phyloP scores from a whole-genome alignment of 1,140 invertebrate genomes.

The Apis florea region DNA sequence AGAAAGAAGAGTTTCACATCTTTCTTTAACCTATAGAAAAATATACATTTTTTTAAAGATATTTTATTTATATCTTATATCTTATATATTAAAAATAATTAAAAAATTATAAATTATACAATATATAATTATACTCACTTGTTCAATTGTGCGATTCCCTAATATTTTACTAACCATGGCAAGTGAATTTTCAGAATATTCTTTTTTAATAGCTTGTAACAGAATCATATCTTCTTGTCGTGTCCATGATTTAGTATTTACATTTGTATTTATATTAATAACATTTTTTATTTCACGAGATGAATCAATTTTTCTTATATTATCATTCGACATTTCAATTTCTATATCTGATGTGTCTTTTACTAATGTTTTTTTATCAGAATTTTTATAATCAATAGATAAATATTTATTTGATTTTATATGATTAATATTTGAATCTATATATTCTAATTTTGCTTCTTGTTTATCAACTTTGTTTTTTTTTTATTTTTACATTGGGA shows the following conservation, averaged over 20 bases:
- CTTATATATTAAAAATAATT: background rate
- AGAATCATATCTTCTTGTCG: conserved; percentile 77
- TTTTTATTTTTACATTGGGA: conserved; percentile 67
- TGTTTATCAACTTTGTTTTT: conserved; percentile 71
- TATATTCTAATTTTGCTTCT: conserved; percentile 61
- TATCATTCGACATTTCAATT: conserved; percentile 2
- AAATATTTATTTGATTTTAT: conserved; percentile 17
- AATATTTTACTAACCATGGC: conserved; percentile 69
- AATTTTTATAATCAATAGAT: conserved; percentile 25
- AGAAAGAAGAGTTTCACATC: conserved; percentile 71
- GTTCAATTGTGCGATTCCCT: conserved; percentile 69
- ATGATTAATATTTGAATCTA: conserved; percentile 7
- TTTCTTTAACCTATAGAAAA: conserved; percentile 69
- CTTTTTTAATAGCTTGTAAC: conserved; percentile 75
- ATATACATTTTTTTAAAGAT: conserved; percentile 8
- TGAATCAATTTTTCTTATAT: background rate
- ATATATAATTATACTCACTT: conserved; percentile 59
- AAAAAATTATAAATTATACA: background rate
- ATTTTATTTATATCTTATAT: background rate
- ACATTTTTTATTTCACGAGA: conserved; percentile 39
- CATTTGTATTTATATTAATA: conserved; percentile 47
- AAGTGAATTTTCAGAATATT: conserved; percentile 75
- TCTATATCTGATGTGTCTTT: conserved; percentile 36
- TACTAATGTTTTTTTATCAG: conserved; percentile 25
- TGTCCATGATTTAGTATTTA: conserved; percentile 70